Conservation (phyloP, 53 echinoderm and acorn worm genomes). For the Stichopus horrens region DNA sequence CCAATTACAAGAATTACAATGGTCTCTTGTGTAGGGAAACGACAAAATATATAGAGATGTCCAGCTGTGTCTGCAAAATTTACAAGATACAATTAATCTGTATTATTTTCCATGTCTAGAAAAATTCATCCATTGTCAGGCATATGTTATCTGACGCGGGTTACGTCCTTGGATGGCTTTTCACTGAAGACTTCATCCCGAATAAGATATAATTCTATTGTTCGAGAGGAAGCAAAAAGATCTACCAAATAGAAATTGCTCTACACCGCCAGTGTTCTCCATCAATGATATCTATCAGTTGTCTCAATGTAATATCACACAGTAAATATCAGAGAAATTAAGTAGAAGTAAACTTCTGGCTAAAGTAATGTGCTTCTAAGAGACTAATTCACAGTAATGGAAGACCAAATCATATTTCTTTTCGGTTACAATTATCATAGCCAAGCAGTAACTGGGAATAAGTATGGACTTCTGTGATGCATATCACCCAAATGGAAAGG, state of each 20-base stretch:
- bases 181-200: conserved; percentile 23
- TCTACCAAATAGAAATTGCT: background rate
- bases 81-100: conserved; percentile 54
- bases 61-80: conserved; percentile 46
- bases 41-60: conserved; percentile 23
- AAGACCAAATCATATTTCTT: background rate
- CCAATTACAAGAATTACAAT: conserved; percentile 28
- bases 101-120: conserved; percentile 45
- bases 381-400: conserved; percentile 46
- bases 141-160: conserved; percentile 46
- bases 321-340: conserved; percentile 8
- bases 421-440: background rate
- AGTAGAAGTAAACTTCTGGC: background rate
- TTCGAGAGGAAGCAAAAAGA: background rate
- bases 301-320: conserved; percentile 21
- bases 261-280: background rate
- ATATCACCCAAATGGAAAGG: background rate
- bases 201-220: background rate
- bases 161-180: conserved; percentile 48
- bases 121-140: conserved; percentile 47
- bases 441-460: background rate
- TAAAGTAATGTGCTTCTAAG: conserved; percentile 48
- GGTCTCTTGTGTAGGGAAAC: conserved; percentile 21
- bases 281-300: background rate
- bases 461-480: conserved; percentile 14